These are phyloP conservation scores for Adelphocoris suturalis DNA, from an alignment of 2,888 invertebrate genomes.

Conservation along the genomic window DNA sequence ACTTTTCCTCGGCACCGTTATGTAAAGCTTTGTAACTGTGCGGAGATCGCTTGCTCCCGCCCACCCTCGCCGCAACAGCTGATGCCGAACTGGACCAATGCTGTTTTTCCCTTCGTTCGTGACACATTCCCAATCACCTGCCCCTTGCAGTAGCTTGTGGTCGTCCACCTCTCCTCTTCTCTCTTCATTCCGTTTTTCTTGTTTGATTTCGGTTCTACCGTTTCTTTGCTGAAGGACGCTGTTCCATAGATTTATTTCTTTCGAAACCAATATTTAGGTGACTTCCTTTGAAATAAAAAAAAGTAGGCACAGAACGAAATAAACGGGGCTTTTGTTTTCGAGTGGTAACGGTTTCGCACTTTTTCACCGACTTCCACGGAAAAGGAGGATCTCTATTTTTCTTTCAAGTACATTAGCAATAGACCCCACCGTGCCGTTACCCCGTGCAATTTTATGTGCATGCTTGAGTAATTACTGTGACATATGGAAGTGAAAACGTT, in stretches of 20 bases:
- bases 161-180: neutral
- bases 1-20: conserved; percentile 31
- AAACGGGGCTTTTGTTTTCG: too few species aligned
- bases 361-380: too few species aligned
- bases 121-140: conserved; percentile 30
- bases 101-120: conserved; percentile 2
- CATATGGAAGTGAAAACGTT: too few species aligned
- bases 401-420: too few species aligned
- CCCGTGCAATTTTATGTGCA: too few species aligned
- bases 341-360: too few species aligned
- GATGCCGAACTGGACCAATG: conserved; percentile 34
- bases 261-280: neutral
- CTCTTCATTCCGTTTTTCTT: neutral
- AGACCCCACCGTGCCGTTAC: too few species aligned
- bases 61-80: conserved; percentile 46
- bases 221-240: neutral
- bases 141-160: neutral
- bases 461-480: too few species aligned
- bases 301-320: too few species aligned
- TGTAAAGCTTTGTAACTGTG: conserved; percentile 38
- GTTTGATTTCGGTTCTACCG: neutral
- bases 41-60: neutral
- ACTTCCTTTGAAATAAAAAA: neutral
- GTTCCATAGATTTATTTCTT: neutral
- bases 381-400: too few species aligned